These are phyloP conservation scores for Pseudomyrmex dendroicus DNA, from an alignment of 1,140 invertebrate genomes.

Conservation along the genomic window DNA sequence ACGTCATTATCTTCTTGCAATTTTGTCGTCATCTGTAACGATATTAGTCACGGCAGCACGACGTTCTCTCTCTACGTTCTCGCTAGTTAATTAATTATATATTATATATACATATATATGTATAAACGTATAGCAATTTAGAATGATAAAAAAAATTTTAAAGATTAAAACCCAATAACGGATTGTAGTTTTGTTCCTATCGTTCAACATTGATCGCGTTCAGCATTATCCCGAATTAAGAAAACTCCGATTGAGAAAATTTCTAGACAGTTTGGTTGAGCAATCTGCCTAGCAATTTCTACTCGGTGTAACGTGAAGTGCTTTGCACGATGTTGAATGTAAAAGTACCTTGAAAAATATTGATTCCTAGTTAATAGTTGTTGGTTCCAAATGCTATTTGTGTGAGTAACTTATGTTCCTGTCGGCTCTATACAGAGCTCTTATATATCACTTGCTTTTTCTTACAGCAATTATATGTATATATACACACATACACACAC, in stretches of 20 bases:
- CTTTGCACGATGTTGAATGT: conserved; percentile 27
- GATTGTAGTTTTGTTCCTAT: conserved; percentile 46
- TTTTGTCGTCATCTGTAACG: neutral
- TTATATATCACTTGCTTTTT: conserved; percentile 49
- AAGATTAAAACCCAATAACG: neutral
- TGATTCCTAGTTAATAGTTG: conserved; percentile 72
- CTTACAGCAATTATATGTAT: neutral
- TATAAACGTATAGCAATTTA: too few relatives aligned
- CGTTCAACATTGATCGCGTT: neutral
- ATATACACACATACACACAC: too few relatives aligned
- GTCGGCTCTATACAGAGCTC: neutral
- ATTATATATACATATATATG: too few relatives aligned
- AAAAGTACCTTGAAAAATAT: conserved; percentile 67
- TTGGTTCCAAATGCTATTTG: conserved; percentile 69
- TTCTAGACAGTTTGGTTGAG: too few relatives aligned
- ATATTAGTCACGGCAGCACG: neutral
- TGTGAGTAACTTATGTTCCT: conserved; percentile 69
- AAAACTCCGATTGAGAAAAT: neutral
- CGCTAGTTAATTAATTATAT: neutral
- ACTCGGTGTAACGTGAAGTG: neutral
- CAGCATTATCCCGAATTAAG: neutral
- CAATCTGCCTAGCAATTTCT: neutral
- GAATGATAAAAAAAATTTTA: too few relatives aligned
- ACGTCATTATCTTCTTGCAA: neutral
- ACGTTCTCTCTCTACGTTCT: neutral